Conservation (phyloP, 1,140 invertebrate genomes). For the Papilio aristodemus region DNA sequence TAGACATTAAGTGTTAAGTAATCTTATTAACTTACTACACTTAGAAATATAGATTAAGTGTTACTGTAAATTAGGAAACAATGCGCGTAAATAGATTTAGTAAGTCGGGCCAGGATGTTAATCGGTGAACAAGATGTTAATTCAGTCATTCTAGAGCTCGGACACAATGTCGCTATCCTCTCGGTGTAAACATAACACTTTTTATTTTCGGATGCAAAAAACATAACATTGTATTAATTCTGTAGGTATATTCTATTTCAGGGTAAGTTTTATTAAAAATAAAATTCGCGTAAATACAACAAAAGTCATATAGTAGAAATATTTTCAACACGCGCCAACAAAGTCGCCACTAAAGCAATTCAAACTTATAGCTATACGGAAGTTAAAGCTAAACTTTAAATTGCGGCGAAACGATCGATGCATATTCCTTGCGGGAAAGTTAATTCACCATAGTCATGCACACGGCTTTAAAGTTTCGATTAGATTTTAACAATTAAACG, state of each 20-base stretch:
- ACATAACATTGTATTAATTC: too few relatives aligned
- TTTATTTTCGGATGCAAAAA: too few relatives aligned
- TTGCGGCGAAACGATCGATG: background rate
- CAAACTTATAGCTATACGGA: constrained; percentile 15
- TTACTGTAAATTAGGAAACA: too few relatives aligned
- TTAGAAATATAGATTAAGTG: too few relatives aligned
- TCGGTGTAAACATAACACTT: too few relatives aligned
- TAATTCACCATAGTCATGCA: background rate
- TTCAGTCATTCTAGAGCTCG: too few relatives aligned
- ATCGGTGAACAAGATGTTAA: too few relatives aligned
- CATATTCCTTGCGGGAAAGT: background rate
- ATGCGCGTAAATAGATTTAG: too few relatives aligned
- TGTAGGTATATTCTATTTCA: too few relatives aligned
- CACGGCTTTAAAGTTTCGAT: background rate
- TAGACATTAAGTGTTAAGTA: background rate
- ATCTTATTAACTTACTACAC: background rate
- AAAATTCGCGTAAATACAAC: background rate
- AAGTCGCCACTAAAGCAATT: constrained; percentile 17
- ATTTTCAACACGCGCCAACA: constrained; percentile 7
- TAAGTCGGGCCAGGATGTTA: too few relatives aligned
- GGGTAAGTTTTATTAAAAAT: background rate
- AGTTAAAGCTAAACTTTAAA: background rate
- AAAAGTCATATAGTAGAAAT: too few relatives aligned
- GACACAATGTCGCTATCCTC: too few relatives aligned
- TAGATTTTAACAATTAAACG: background rate